Evolutionary conservation across 2,797 vertebrate species (phyloP), one percentile per base, ranked within the genome.

Genomic region (Enteromius afrohamiltoni): DNA sequence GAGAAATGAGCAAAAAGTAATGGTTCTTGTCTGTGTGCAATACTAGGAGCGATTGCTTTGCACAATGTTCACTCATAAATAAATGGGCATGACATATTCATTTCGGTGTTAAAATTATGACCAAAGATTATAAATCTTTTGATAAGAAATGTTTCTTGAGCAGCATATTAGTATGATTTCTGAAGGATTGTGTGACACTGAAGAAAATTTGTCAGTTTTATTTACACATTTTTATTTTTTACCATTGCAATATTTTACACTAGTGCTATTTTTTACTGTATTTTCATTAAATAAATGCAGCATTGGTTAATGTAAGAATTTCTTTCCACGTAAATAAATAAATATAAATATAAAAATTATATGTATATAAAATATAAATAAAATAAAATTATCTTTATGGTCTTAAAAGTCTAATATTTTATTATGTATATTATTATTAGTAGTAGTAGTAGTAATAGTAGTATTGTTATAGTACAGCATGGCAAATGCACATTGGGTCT

Each of bases 1-100:
- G 62, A 26, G n/a, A 47, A 79, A 70, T 21, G 49, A 21, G 23
- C 7, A 68, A 65, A 53, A 45, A n/a, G 29, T 62, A 71, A 58
- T 73, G 65, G 77, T 34, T 83, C 60, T 79, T 74, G 69, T 53
- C 45, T 78, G 51, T 10, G 42, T 60, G 17, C 82, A 81, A 80
- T 62, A 23, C 71, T 62, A 81, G 62, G 68, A 81, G 47, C 1
- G 26, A 62, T 73, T 53, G 45, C 21, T 45, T 83, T 67, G 74
- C 53, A n/a, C 49, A 55, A 10, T 87, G 65, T 82, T 81, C 42
- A 31, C 42, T 8, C 73, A 60, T 60, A 55, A n/a, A 55, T 16
- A 40, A 23, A 40, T 40, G 51, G 21, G 2, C 51, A 10, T 23
- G 6, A 23, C n/a, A 16, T 16, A 40, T 55, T 17, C 1, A 53